Evolutionary conservation across 1,140 invertebrate species (phyloP).

Genomic region (Drosophila takahashii): DNA sequence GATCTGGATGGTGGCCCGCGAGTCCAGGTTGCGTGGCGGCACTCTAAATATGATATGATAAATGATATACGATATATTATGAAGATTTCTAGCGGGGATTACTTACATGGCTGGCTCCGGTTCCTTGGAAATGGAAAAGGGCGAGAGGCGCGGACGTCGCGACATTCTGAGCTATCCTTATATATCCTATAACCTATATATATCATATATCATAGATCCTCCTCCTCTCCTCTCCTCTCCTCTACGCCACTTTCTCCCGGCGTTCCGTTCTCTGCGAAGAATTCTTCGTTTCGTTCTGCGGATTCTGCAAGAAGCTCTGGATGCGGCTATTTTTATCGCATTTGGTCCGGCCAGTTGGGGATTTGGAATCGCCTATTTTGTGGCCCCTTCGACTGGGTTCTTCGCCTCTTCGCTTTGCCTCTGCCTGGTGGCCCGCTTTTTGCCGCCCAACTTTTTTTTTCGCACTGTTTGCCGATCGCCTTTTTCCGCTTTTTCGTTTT

Average conservation of each 20-base stretch:
- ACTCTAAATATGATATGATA: no score
- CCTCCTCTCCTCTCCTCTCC: conserved; percentile 24
- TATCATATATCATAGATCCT: no score
- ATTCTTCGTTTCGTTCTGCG: neutral
- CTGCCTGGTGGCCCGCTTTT: conserved; percentile 4
- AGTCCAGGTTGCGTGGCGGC: conserved; percentile 92
- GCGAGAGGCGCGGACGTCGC: conserved; percentile 55
- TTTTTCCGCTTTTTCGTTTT: conserved; percentile 38
- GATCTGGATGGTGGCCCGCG: conserved; percentile 93
- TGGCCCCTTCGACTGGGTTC: neutral
- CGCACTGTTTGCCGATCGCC: conserved; percentile 23
- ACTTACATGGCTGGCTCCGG: conserved; percentile 71
- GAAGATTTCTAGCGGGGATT: neutral
- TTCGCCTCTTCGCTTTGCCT: neutral
- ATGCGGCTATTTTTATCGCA: conserved; percentile 71
- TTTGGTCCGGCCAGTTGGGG: conserved; percentile 55
- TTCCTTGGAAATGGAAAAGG: conserved; percentile 44
- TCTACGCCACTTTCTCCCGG: conserved; percentile 12
- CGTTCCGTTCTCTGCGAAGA: conserved; percentile 18
- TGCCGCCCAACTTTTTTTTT: conserved; percentile 23
- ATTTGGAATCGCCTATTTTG: neutral
- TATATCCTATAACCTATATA: neutral
- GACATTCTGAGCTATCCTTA: conserved; percentile 42
- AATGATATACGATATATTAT: no score
- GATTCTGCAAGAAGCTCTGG: conserved; percentile 1